Conservation (phyloP, 2,797 vertebrate genomes). For the Acanthis flammea region DNA sequence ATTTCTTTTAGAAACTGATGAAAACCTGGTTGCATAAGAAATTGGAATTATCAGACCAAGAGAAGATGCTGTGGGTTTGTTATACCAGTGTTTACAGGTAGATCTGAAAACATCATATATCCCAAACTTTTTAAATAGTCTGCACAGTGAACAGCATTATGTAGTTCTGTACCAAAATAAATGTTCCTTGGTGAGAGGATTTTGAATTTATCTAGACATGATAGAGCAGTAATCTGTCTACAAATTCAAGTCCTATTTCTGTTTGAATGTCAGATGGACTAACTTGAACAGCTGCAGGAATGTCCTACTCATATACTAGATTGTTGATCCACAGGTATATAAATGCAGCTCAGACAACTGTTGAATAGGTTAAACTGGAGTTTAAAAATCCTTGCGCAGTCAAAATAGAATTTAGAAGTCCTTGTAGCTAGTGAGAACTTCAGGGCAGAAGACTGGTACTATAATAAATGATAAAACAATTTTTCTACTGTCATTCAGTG, state of each 20-base stretch:
- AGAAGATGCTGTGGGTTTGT: not conserved
- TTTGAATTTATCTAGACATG: not conserved
- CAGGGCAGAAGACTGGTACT: not conserved
- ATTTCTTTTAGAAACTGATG: not conserved
- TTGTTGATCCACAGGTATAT: not conserved
- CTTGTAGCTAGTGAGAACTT: not conserved
- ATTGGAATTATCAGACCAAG: not conserved
- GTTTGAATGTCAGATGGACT: not conserved
- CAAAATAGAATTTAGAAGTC: not conserved
- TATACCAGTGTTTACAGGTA: not conserved
- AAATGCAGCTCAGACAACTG: not conserved
- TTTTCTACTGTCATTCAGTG: not conserved
- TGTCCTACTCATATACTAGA: not conserved
- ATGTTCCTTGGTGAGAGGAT: not conserved
- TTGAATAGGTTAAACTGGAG: not conserved
- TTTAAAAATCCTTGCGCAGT: not conserved
- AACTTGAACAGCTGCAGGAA: not conserved
- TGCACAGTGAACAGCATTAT: not conserved
- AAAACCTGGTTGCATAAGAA: not conserved
- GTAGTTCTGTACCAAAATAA: not conserved
- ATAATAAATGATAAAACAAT: not conserved
- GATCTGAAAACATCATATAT: not conserved
- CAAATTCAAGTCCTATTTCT: not conserved
- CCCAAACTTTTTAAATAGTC: not conserved
- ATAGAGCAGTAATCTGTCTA: not conserved